Evolutionary conservation across 2,113 vertebrate species (phyloP).

Genomic region (Butastur rufipennis): DNA sequence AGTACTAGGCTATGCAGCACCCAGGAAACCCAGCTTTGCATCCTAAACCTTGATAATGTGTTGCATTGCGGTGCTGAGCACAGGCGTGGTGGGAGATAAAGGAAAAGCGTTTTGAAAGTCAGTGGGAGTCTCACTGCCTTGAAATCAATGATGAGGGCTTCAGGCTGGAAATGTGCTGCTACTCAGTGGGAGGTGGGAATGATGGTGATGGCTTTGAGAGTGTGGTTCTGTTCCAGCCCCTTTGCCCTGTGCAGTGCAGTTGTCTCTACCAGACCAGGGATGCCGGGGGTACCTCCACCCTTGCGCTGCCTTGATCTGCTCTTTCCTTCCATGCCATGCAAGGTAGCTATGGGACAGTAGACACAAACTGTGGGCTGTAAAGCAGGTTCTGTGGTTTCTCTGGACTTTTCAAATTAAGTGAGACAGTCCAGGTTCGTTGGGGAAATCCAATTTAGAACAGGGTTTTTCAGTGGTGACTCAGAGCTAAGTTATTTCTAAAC

Average conservation of each 20-base stretch:
- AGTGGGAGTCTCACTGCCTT: not conserved
- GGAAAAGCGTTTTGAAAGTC: not conserved
- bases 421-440: not conserved
- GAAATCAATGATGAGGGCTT: not conserved
- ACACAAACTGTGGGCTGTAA: not conserved
- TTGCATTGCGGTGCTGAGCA: not conserved
- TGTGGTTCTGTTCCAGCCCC: not conserved
- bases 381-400: not conserved
- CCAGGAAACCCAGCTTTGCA: not conserved
- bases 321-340: not conserved
- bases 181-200: not conserved
- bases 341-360: not conserved
- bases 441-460: slow-evolving; percentile 13
- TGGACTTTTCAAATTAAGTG: not conserved
- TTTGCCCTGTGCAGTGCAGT: not conserved
- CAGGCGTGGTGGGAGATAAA: not conserved
- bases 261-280: not conserved
- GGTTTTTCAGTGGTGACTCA: not conserved
- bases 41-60: not conserved
- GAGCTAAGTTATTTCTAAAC: slow-evolving; percentile 35
- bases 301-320: not conserved
- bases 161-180: not conserved
- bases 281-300: not conserved
- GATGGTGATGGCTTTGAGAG: not conserved
- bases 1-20: not conserved